phyloP scores from a whole-genome alignment of 1,140 invertebrate genomes.

The Papilio polyxenes region DNA sequence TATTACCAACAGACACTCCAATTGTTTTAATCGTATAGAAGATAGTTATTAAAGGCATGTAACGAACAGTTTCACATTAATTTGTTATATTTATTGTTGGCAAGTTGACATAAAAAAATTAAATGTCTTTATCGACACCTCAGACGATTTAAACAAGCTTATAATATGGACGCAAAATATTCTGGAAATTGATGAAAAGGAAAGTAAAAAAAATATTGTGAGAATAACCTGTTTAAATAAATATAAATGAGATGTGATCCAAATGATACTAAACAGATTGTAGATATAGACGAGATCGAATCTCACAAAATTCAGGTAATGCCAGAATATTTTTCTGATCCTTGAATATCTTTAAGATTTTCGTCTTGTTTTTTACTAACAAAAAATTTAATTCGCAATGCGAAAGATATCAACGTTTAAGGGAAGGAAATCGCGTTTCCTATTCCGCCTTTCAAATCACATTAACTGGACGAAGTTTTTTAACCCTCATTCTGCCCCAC shows the following conservation, averaged over 20 bases:
- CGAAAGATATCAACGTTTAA: conserved; percentile 37
- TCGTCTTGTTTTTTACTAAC: not conserved
- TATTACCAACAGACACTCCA: too few relatives aligned
- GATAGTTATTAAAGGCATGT: not conserved
- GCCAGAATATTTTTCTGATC: too few relatives aligned
- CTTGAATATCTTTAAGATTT: too few relatives aligned
- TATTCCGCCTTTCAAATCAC: conserved; percentile 54
- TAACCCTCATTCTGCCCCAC: conserved; percentile 41
- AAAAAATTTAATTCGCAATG: not conserved
- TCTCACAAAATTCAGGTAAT: too few relatives aligned
- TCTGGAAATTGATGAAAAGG: not conserved
- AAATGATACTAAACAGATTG: too few relatives aligned
- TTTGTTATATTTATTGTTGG: not conserved
- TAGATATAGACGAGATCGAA: too few relatives aligned
- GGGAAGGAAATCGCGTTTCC: conserved; percentile 50
- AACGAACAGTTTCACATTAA: not conserved
- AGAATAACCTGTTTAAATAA: too few relatives aligned
- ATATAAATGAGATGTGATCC: too few relatives aligned
- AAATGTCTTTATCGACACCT: not conserved
- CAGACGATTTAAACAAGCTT: not conserved
- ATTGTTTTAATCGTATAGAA: not conserved
- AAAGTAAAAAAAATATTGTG: not conserved
- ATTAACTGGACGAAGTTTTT: conserved; percentile 58
- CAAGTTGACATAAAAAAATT: not conserved
- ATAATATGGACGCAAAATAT: conserved; percentile 8